phyloP scores from a whole-genome alignment of 2,113 vertebrate species.

The Orycteropus afer region DNA sequence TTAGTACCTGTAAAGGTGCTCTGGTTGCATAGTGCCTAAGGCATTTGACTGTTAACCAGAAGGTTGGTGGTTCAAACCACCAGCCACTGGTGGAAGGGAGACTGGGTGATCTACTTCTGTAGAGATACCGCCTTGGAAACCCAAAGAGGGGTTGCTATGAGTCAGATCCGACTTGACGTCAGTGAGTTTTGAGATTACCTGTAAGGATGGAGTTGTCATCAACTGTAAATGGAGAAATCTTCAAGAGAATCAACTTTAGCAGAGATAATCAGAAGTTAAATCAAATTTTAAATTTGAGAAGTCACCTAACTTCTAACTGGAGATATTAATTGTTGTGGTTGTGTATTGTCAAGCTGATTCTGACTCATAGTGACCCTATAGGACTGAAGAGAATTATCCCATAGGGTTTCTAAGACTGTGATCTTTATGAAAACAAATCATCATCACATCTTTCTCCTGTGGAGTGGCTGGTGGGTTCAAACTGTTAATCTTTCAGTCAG shows the following conservation, averaged over 20 bases:
- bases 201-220: neutral
- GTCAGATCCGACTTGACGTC: too few relatives aligned
- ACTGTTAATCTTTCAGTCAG: neutral
- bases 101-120: too few relatives aligned
- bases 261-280: neutral
- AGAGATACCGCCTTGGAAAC: too few relatives aligned
- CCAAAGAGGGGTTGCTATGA: too few relatives aligned
- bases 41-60: too few relatives aligned
- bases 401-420: neutral
- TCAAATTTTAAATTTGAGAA: neutral
- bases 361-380: neutral
- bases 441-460: neutral
- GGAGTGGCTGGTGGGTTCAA: neutral
- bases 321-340: neutral
- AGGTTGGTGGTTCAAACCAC: too few relatives aligned
- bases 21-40: too few relatives aligned
- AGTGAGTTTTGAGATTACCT: too few relatives aligned
- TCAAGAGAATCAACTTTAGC: neutral
- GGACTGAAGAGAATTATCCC: too few relatives aligned
- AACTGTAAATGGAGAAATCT: neutral
- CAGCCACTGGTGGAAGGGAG: too few relatives aligned
- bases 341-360: neutral
- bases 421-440: neutral
- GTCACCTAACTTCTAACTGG: neutral
- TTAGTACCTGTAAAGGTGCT: neutral